These are phyloP conservation scores for Phylloscopus whistleri DNA, from an alignment of 2,113 vertebrate genomes.

Conservation along the genomic window DNA sequence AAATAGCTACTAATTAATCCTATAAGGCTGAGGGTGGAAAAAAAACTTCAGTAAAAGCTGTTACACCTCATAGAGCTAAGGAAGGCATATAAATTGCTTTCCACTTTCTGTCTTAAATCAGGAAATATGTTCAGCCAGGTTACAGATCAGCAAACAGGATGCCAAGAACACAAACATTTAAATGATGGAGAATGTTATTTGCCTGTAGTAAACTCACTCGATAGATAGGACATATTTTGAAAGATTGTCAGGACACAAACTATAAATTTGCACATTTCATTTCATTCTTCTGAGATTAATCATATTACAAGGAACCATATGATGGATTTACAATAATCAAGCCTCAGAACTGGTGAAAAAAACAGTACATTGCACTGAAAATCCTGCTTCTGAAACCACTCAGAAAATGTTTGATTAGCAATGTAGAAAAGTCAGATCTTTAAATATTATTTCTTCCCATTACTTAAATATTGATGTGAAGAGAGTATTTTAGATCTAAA, in stretches of 20 bases:
- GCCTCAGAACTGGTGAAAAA: not conserved
- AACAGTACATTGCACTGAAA: not conserved
- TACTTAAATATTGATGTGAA: conserved; percentile 5
- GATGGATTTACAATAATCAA: conserved; percentile 41
- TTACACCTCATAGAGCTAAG: not conserved
- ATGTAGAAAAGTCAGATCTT: not conserved
- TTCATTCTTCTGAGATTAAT: conserved; percentile 46
- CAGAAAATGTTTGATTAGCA: not conserved
- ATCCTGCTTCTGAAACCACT: not conserved
- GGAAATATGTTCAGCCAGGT: conserved; percentile 40
- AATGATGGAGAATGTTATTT: conserved; percentile 43
- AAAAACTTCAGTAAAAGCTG: conserved; percentile 4
- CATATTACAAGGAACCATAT: not conserved
- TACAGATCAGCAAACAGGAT: conserved; percentile 46
- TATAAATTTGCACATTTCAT: conserved; percentile 32
- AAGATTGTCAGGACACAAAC: conserved; percentile 18
- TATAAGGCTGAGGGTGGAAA: not conserved
- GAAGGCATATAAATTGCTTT: conserved; percentile 26
- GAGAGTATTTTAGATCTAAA: not conserved
- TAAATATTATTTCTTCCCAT: not conserved
- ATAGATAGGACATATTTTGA: not conserved
- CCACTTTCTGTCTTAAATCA: conserved; percentile 17
- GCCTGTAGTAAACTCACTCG: conserved; percentile 2
- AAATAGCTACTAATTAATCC: conserved; percentile 49
- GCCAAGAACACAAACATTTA: conserved; percentile 48